phyloP scores from a whole-genome alignment of 2,888 invertebrate species.

The Branchipolynoe longqiensis region DNA sequence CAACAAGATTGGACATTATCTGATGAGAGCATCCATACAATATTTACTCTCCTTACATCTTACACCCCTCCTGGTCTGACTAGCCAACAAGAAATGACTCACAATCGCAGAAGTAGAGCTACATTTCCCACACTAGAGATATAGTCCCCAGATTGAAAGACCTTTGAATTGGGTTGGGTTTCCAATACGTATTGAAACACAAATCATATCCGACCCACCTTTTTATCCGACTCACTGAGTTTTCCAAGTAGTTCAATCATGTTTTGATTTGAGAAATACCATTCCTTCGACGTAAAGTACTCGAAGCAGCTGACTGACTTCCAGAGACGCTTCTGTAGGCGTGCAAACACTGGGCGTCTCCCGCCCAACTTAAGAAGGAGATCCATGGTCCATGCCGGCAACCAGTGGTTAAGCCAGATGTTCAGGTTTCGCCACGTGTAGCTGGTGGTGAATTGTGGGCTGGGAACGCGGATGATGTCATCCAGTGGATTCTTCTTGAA shows the following conservation, averaged over 20 bases:
- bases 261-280: conserved; percentile 87
- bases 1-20: too few relatives aligned
- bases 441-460: conserved; percentile 80
- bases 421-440: conserved; percentile 87
- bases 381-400: conserved; percentile 91
- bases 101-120: too few relatives aligned
- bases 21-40: too few relatives aligned
- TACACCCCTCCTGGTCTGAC: too few relatives aligned
- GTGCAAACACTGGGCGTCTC: conserved; percentile 72
- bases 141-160: too few relatives aligned
- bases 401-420: conserved; percentile 88
- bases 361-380: conserved; percentile 83
- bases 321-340: conserved; percentile 89
- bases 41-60: too few relatives aligned
- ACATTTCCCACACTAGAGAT: too few relatives aligned
- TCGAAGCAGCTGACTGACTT: conserved; percentile 88
- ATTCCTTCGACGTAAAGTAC: conserved; percentile 94
- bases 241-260: conserved; percentile 65
- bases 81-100: too few relatives aligned
- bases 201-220: too few relatives aligned
- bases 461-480: conserved; percentile 90
- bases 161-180: too few relatives aligned
- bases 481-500: conserved; percentile 88
- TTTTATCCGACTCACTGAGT: conserved; percentile 67
- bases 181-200: too few relatives aligned